Percentiles rank a stretch among this genome's conserved stretches.
Evolutionary conservation across 2,797 vertebrate species (phyloP).

Genomic region (Sebastolobus altivelis): DNA sequence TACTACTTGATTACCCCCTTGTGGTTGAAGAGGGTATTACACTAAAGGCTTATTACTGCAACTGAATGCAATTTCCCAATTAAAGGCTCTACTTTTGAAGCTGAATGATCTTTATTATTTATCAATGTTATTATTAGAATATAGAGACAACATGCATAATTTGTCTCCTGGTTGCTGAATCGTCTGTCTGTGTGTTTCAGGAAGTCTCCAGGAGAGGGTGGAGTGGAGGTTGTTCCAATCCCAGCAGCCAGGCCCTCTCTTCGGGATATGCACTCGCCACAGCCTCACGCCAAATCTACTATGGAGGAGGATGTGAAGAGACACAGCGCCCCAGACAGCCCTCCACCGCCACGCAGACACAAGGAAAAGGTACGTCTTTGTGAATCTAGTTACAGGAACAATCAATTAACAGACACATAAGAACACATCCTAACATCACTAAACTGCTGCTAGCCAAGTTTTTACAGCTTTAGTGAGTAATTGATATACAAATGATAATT

Average conservation of each 20-base stretch:
- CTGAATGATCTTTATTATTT: neutral
- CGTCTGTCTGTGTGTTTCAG: constrained; percentile 69
- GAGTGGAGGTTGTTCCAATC: constrained; percentile 83
- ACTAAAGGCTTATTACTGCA: neutral
- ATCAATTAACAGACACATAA: neutral
- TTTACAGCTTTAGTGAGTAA: neutral
- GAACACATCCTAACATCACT: neutral
- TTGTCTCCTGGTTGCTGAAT: neutral
- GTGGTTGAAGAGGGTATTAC: constrained; percentile 63
- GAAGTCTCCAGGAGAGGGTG: constrained; percentile 94
- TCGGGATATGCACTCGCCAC: constrained; percentile 94
- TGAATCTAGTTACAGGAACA: neutral
- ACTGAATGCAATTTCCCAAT: neutral
- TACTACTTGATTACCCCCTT: constrained; percentile 63
- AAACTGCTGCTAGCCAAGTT: neutral
- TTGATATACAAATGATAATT: neutral
- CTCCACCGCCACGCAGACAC: constrained; percentile 72
- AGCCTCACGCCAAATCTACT: constrained; percentile 90
- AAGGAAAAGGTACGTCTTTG: constrained; percentile 75
- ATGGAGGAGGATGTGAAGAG: constrained; percentile 95
- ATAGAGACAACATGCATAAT: neutral
- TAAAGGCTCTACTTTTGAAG: neutral
- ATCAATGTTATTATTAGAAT: neutral
- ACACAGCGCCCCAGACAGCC: constrained; percentile 79
- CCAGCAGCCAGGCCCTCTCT: constrained; percentile 91